Evolutionary conservation across 2,113 vertebrate species (phyloP).

Genomic region (Mormyrus iriodes): DNA sequence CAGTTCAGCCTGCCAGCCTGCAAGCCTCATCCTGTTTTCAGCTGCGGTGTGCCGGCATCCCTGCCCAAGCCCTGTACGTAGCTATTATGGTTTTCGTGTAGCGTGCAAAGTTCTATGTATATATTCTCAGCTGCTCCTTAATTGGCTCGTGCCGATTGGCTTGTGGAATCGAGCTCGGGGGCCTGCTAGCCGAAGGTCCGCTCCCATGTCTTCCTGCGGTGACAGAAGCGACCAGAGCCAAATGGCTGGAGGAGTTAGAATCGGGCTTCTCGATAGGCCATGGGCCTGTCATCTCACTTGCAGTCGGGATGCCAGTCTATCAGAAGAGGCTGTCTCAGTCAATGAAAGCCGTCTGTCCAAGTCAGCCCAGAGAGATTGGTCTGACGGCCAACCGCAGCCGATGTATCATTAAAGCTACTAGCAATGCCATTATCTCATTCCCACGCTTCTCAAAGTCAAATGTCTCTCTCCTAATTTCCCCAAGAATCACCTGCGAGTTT

Average conservation of each 20-base stretch:
- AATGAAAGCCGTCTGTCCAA: neutral
- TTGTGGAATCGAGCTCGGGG: conserved; percentile 55
- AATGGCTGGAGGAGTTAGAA: neutral
- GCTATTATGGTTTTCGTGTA: conserved; percentile 66
- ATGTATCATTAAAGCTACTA: neutral
- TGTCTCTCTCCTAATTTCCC: conserved; percentile 26
- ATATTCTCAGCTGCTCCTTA: conserved; percentile 57
- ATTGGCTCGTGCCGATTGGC: conserved; percentile 53
- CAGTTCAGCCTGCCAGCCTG: conserved; percentile 30
- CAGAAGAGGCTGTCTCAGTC: neutral
- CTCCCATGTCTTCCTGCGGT: conserved; percentile 14
- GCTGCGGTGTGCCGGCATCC: conserved; percentile 56
- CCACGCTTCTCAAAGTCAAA: conserved; percentile 1
- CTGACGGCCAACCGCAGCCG: neutral
- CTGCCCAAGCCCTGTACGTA: conserved; percentile 49
- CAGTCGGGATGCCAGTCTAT: neutral
- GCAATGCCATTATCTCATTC: neutral
- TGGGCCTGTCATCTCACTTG: neutral
- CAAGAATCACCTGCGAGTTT: conserved; percentile 41
- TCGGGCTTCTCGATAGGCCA: neutral
- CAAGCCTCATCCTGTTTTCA: conserved; percentile 8
- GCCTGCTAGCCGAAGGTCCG: conserved; percentile 34
- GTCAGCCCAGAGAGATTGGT: neutral
- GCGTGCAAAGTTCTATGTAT: conserved; percentile 63
- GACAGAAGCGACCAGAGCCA: conserved; percentile 12